Evolutionary conservation across 2,888 invertebrate genomes (phyloP).

Genomic region (Holacanthella duospinosa): DNA sequence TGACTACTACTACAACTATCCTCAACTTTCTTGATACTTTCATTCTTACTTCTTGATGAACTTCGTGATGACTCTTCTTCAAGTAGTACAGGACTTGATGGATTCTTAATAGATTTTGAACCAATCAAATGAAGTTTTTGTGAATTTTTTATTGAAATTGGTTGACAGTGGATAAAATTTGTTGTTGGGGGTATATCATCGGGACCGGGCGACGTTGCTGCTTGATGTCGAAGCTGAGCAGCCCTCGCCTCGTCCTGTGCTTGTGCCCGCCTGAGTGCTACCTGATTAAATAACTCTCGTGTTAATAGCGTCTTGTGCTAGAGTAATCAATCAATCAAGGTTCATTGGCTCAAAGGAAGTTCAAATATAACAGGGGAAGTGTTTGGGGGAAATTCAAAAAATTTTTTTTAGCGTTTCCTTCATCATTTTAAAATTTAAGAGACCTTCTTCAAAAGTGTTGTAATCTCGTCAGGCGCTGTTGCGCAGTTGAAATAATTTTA

Average conservation of each 20-base stretch:
- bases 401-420: too few species aligned
- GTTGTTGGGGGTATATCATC: conserved; percentile 17
- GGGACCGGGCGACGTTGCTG: conserved; percentile 30
- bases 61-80: too few species aligned
- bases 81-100: too few species aligned
- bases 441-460: too few species aligned
- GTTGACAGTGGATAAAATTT: background rate
- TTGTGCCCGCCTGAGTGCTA: conserved; percentile 69
- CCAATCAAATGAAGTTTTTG: background rate
- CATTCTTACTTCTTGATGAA: too few species aligned
- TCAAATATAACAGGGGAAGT: background rate
- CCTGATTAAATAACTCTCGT: conserved; percentile 47
- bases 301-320: conserved; percentile 7
- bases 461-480: too few species aligned
- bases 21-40: too few species aligned
- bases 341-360: background rate
- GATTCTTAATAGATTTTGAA: background rate
- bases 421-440: background rate
- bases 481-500: too few species aligned
- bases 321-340: conserved; percentile 2
- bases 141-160: background rate
- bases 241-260: conserved; percentile 61
- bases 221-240: conserved; percentile 13
- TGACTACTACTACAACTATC: too few species aligned
- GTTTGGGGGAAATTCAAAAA: background rate